These are phyloP conservation scores for Nettapus auritus DNA, from an alignment of 2,113 vertebrate species.

Conservation along the genomic window DNA sequence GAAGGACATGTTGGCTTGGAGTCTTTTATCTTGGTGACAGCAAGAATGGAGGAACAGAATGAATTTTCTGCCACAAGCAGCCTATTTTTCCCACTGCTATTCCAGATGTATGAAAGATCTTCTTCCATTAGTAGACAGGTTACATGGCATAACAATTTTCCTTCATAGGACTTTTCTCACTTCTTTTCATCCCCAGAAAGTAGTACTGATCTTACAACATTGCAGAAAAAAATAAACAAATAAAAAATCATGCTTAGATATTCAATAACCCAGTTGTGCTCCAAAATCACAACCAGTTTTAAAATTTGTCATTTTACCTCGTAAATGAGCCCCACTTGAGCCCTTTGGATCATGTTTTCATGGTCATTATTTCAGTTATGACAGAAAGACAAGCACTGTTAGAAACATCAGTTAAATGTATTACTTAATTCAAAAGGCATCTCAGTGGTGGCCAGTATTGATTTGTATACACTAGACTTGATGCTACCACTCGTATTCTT, in stretches of 20 bases:
- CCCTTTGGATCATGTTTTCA: not conserved
- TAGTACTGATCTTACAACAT: not conserved
- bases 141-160: not conserved
- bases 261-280: not conserved
- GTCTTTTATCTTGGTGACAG: not conserved
- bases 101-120: not conserved
- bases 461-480: not conserved
- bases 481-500: not conserved
- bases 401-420: not conserved
- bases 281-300: not conserved
- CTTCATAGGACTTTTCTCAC: not conserved
- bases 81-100: not conserved
- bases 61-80: not conserved
- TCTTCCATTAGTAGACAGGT: not conserved
- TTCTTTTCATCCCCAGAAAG: not conserved
- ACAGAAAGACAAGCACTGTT: not conserved
- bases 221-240: not conserved
- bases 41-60: not conserved
- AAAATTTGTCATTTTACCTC: not conserved
- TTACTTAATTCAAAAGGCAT: not conserved
- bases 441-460: not conserved
- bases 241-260: not conserved
- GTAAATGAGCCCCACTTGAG: not conserved
- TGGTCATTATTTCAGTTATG: accelerated
- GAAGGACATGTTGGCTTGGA: not conserved